Evolutionary conservation across 2,888 invertebrate genomes (phyloP).

Genomic region (Caenorhabditis auriculariae): DNA sequence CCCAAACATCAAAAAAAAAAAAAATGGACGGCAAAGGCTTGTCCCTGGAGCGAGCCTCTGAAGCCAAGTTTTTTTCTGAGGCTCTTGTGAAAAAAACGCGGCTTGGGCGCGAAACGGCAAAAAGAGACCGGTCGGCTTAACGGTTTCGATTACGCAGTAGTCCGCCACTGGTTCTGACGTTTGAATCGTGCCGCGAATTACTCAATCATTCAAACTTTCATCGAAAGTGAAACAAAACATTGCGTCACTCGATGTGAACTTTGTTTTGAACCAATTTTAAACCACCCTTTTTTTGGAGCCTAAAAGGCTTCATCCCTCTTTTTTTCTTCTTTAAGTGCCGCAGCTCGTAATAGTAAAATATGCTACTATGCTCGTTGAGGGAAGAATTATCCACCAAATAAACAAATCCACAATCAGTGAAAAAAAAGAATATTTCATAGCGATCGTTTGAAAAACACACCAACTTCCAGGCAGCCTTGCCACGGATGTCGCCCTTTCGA

Average conservation of each 20-base stretch:
- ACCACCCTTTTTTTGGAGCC: not conserved
- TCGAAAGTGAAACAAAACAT: not conserved
- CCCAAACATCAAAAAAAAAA: slow-evolving; percentile 4
- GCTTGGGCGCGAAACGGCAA: no score
- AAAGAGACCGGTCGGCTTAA: no score
- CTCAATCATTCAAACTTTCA: not conserved
- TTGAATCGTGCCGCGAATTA: no score
- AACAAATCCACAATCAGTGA: no score
- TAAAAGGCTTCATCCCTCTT: not conserved
- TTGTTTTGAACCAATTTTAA: not conserved
- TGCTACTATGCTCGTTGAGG: no score
- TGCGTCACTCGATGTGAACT: not conserved
- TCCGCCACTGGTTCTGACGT: no score
- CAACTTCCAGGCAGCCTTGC: slow-evolving; percentile 56
- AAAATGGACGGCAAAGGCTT: not conserved
- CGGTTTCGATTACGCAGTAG: no score
- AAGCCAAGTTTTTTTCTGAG: not conserved
- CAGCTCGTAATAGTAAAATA: no score
- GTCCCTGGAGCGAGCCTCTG: not conserved
- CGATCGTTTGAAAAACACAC: slow-evolving; percentile 13
- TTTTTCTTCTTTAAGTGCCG: not conserved
- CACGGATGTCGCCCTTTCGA: slow-evolving; percentile 56
- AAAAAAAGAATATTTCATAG: no score
- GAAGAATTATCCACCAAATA: no score
- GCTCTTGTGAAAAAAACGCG: no score